A percentile compares a stretch with the other conserved stretches of the same genome.
Evolutionary conservation across 2,888 invertebrate species (phyloP).

Genomic region (Microplitis deprimator): DNA sequence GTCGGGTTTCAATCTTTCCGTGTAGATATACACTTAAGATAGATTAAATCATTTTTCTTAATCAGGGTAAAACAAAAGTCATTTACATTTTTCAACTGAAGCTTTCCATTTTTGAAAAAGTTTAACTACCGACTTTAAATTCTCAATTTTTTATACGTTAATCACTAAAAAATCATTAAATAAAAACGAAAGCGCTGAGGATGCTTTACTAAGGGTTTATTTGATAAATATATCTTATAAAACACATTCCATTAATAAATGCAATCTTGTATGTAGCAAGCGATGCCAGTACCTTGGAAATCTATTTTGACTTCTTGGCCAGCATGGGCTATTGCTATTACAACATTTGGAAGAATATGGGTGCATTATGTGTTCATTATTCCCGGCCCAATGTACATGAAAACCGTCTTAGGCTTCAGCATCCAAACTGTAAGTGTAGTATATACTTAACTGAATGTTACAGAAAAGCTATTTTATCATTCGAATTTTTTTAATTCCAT

Average conservation of each 20-base stretch:
- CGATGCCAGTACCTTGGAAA: slow-evolving; percentile 77
- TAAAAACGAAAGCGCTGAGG: too few relatives aligned
- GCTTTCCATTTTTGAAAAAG: too few relatives aligned
- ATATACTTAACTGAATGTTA: background rate
- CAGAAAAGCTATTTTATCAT: background rate
- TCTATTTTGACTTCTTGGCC: slow-evolving; percentile 78
- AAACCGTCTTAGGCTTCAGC: slow-evolving; percentile 78
- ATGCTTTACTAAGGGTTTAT: background rate
- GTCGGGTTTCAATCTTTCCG: too few relatives aligned
- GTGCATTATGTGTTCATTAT: slow-evolving; percentile 82
- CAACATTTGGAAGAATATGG: slow-evolving; percentile 84
- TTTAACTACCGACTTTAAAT: too few relatives aligned
- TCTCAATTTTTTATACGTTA: too few relatives aligned
- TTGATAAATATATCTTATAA: too few relatives aligned
- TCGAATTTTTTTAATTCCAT: background rate
- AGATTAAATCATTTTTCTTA: too few relatives aligned
- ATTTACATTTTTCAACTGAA: too few relatives aligned
- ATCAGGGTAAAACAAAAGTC: too few relatives aligned
- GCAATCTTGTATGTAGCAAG: slow-evolving; percentile 51
- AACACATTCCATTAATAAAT: background rate
- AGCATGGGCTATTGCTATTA: slow-evolving; percentile 81
- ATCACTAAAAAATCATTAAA: too few relatives aligned
- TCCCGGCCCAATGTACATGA: slow-evolving; percentile 81
- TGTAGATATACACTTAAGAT: too few relatives aligned
- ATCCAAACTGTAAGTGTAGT: slow-evolving; percentile 75